phyloP scores from a whole-genome alignment of 1,140 invertebrate species.

The Sycophila sp. region DNA sequence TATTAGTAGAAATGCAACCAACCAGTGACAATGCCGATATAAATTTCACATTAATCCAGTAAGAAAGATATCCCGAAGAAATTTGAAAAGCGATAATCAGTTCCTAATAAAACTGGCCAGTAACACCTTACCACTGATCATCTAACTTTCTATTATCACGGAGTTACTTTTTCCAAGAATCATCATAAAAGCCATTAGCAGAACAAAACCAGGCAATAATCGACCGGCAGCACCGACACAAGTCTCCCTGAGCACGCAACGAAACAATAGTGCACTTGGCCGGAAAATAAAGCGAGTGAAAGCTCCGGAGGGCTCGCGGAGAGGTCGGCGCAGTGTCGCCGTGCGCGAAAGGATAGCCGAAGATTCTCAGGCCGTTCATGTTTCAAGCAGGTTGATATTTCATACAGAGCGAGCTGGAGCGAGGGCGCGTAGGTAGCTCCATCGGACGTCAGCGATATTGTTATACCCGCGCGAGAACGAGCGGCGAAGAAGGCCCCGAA shows the following conservation, averaged over 20 bases:
- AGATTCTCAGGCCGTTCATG: conserved; percentile 66
- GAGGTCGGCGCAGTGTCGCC: conserved; percentile 4
- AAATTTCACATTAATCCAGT: too few species aligned
- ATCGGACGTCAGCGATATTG: conserved; percentile 54
- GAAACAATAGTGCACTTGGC: background rate
- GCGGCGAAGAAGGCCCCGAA: conserved; percentile 28
- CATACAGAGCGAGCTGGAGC: conserved; percentile 56
- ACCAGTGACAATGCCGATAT: too few species aligned
- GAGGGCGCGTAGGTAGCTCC: conserved; percentile 1
- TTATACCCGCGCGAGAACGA: conserved; percentile 32
- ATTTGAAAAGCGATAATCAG: too few species aligned
- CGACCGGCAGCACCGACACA: too few species aligned
- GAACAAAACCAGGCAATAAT: too few species aligned
- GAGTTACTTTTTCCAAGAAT: too few species aligned
- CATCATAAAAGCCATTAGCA: too few species aligned
- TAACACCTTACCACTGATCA: background rate
- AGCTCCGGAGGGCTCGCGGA: conserved; percentile 21
- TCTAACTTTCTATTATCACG: background rate
- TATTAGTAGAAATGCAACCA: too few species aligned
- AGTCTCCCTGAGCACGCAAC: too few species aligned
- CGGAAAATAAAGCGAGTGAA: conserved; percentile 8
- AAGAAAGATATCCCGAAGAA: too few species aligned
- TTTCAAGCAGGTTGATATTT: conserved; percentile 68
- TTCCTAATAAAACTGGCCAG: too few species aligned
- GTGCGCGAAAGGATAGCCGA: conserved; percentile 36